Evolutionary conservation across 35 echinoderm and acorn worm genomes (phyloP), one percentile per base, ranked within the genome.

Genomic region (Patiria miniata): DNA sequence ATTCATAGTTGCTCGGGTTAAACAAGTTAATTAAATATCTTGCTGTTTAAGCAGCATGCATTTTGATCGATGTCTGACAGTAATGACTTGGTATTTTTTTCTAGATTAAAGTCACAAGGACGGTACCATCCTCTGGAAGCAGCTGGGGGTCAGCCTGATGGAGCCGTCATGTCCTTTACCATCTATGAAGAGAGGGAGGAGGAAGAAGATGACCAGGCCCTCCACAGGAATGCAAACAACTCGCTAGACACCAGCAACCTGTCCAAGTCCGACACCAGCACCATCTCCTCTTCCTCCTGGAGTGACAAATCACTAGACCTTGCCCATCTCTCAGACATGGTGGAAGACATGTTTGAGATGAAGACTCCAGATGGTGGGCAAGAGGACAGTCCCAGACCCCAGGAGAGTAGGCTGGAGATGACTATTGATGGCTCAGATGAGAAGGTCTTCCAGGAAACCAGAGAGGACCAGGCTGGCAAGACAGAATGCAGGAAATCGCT

Each of bases 401-500:
- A 65, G 22, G 83, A 19, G 30, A 86, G 68, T 36, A 87, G 77
- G 40, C 40, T 39, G 52, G 85, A 87, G 7, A 87, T 47, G 50
- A 78, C 68, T 5, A 73, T 60, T 79, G 28, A 87, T 51, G 28
- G 85, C 32, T 54, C 68, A 77, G 50, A 87, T 53, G 68, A 87
- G 85, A 87, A 79, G 85, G 77, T 87, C 51, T 87, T 79, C 39
- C 29, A 14, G 26, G 65, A 73, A 23, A 73, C 65, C 1, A 30
- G 26, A 10, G 65, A 34, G 34, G 65, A 73, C 26, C 42, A 47
- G 42, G 15, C 65, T 30, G 26, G 34, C 34, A 73, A 10, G 26
- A 53, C 38, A 39, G 37, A 55, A 47, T 29, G 40, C 51, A 52
- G 76, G 34, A 83, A 53, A 22, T 78, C 85, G 7, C 51, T 93